These are phyloP conservation scores for Onychomys leucogaster DNA, from an alignment of 2,797 vertebrate genomes.

Conservation along the genomic window DNA sequence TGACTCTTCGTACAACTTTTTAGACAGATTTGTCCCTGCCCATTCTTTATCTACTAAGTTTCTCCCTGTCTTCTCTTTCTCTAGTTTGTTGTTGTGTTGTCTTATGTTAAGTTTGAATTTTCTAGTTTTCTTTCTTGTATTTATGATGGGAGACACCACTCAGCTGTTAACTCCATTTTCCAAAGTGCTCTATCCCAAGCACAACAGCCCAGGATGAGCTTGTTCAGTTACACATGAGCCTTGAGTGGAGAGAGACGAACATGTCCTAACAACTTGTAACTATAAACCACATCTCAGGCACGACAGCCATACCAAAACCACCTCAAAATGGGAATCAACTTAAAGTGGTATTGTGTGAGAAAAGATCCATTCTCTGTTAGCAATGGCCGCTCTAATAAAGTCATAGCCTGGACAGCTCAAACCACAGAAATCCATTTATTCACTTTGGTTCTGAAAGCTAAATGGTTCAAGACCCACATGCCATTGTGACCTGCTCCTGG, in stretches of 20 bases:
- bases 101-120: neutral
- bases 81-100: neutral
- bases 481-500: neutral
- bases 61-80: neutral
- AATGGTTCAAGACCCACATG: neutral
- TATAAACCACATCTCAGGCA: neutral
- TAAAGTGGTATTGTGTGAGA: neutral
- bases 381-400: neutral
- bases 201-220: neutral
- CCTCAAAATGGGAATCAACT: conserved; percentile 13
- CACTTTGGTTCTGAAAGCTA: neutral
- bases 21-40: neutral
- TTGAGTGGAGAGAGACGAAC: neutral
- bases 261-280: neutral
- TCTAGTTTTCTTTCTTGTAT: neutral
- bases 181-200: neutral
- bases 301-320: neutral
- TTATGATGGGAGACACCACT: neutral
- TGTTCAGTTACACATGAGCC: neutral
- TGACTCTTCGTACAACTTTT: neutral
- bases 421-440: neutral
- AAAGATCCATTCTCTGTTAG: neutral
- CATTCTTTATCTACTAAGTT: neutral
- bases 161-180: neutral
- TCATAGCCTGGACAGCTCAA: neutral